Evolutionary conservation across 2,888 invertebrate genomes (phyloP).

Genomic region (Venusia cambrica): DNA sequence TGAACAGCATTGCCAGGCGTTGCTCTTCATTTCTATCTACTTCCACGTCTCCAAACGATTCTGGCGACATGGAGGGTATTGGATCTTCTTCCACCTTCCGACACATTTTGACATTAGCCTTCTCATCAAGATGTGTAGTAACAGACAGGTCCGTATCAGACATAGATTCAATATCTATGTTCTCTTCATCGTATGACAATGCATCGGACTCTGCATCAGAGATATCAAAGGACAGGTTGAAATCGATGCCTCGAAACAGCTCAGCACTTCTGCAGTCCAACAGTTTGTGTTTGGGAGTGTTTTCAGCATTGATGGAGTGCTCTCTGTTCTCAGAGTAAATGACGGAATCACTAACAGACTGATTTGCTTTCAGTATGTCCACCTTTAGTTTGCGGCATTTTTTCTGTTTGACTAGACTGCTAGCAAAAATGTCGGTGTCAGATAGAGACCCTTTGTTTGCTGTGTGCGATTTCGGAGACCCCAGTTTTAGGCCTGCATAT

Average conservation of each 20-base stretch:
- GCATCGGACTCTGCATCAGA: constrained; percentile 53
- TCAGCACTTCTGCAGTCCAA: constrained; percentile 56
- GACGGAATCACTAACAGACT: constrained; percentile 46
- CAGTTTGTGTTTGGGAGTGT: constrained; percentile 65
- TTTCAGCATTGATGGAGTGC: constrained; percentile 49
- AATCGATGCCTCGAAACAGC: constrained; percentile 58
- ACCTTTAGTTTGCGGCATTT: constrained; percentile 56
- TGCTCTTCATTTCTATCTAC: constrained; percentile 62
- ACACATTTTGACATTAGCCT: constrained; percentile 58
- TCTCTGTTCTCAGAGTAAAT: constrained; percentile 34
- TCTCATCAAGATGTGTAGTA: constrained; percentile 35
- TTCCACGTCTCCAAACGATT: constrained; percentile 67
- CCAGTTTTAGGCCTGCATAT: constrained; percentile 46
- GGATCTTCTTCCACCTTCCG: constrained; percentile 50
- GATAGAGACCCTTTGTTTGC: constrained; percentile 60
- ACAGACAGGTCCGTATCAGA: constrained; percentile 55
- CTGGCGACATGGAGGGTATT: constrained; percentile 50
- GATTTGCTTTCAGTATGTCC: constrained; percentile 60
- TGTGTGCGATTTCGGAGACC: too few relatives aligned
- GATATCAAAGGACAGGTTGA: constrained; percentile 60
- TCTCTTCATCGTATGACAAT: constrained; percentile 46
- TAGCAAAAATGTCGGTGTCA: constrained; percentile 57
- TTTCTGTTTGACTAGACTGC: constrained; percentile 36
- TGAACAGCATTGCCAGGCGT: constrained; percentile 45
- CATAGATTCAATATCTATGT: constrained; percentile 52